Conservation (phyloP, 64 coral and sea anemone genomes). For the Pocillopora verrucosa region DNA sequence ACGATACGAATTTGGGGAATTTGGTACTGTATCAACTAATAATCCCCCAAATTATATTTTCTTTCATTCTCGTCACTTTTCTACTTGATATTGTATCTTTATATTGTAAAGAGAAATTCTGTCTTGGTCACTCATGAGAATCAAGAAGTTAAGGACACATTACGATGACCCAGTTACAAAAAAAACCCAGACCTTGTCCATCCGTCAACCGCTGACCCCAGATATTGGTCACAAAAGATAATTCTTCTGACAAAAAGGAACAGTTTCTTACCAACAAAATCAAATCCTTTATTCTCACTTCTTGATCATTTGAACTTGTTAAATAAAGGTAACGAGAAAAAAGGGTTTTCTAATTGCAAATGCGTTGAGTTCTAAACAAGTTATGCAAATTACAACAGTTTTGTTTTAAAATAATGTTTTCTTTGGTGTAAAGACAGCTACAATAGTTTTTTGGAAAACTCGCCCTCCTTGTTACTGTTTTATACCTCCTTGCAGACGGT, state of each 20-base stretch:
- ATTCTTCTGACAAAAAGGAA: not conserved
- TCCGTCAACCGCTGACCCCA: too few species aligned
- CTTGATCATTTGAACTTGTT: not conserved
- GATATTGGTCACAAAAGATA: too few species aligned
- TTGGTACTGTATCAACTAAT: too few species aligned
- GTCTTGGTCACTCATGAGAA: too few species aligned
- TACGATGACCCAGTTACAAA: too few species aligned
- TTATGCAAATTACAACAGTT: not conserved
- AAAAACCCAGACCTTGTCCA: too few species aligned
- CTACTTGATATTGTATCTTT: too few species aligned
- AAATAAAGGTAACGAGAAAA: not conserved
- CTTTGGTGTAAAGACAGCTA: not conserved
- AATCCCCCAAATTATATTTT: too few species aligned
- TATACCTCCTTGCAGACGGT: not conserved
- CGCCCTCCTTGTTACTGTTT: not conserved
- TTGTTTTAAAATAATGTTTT: not conserved
- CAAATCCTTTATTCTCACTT: not conserved
- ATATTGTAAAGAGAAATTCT: too few species aligned
- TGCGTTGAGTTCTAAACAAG: not conserved
- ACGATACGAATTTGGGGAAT: too few species aligned
- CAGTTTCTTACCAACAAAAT: not conserved
- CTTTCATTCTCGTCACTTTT: too few species aligned
- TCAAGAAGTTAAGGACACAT: too few species aligned
- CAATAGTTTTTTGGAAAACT: not conserved
- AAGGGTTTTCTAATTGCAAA: not conserved